These are phyloP conservation scores for Neotoxoptera formosana DNA, from an alignment of 1,140 invertebrate species.

Conservation along the genomic window DNA sequence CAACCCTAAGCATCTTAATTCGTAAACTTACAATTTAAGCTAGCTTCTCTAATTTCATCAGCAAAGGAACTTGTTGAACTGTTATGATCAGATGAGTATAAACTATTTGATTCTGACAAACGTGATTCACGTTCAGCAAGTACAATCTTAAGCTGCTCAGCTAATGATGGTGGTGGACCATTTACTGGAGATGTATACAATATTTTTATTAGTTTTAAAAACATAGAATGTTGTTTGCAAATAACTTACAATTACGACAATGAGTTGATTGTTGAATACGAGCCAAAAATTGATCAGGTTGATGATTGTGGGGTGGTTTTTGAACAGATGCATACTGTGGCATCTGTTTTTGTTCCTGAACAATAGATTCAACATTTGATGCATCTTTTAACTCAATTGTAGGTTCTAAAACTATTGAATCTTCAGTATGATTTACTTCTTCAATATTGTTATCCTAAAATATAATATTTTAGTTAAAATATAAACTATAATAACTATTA, in stretches of 20 bases:
- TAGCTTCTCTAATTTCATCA: constrained; percentile 51
- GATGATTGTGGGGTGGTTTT: constrained; percentile 34
- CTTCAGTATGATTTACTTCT: neutral
- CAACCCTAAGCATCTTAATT: neutral
- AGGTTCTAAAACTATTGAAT: neutral
- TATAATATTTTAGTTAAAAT: neutral
- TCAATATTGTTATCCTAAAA: constrained; percentile 47
- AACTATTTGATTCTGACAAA: constrained; percentile 62
- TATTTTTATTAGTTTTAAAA: neutral
- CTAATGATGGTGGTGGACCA: constrained; percentile 76
- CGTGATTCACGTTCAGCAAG: constrained; percentile 77
- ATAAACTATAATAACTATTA: neutral
- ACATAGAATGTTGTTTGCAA: neutral
- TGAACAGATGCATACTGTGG: constrained; percentile 55
- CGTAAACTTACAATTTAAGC: constrained; percentile 19
- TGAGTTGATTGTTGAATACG: constrained; percentile 54
- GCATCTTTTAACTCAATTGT: constrained; percentile 36
- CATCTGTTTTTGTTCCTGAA: constrained; percentile 32
- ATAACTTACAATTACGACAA: constrained; percentile 38
- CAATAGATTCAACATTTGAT: constrained; percentile 34
- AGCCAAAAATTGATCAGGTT: constrained; percentile 55
- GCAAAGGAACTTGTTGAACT: constrained; percentile 55
- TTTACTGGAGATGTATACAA: constrained; percentile 44
- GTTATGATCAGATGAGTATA: constrained; percentile 43
- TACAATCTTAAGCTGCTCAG: constrained; percentile 84